Evolutionary conservation across 2,797 vertebrate genomes (phyloP), one percentile per base, ranked within the genome.

Genomic region (Cottoperca gobio): DNA sequence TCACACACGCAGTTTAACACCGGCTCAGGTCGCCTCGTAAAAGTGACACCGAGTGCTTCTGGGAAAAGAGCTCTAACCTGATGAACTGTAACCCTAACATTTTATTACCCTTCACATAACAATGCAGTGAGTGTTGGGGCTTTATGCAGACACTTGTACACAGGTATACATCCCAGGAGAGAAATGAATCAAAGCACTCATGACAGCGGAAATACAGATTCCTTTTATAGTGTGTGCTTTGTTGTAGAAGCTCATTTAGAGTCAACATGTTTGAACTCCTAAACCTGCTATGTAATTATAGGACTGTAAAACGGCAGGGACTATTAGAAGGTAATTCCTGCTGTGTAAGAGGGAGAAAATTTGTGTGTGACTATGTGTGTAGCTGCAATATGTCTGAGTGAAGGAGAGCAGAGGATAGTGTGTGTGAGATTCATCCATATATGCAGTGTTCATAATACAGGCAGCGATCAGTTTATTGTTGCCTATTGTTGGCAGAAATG

Each of bases 251-350:
- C 74, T 80, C 37, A 58, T 75, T 82, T 1, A 2, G 8, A 61
- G 70, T 71, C 70, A 59, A 69, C 39, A 0, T 0, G 9, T 57
- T n/a, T 81, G 72, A 89, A 84, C 78, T 78, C 35, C 50, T 76
- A 78, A 84, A 78, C 79, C 77, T 28, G 46, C 6, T 6, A 35
- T 82, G 39, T 86, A 64, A 85, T 74, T 70, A 75, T 40, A 72
- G 59, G 42, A 65, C 9, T 40, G 59, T 70, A 37, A 76, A 81
- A 13, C 0, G 2, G 19, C 40, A 57, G 46, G 33, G 6, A 72
- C 65, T 5, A 26, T 55, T 24, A 76, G 35, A n/a, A 24, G 39
- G 31, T 43, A 40, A 60, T 24, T 54, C 68, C 63, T 63, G 40
- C 73, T 72, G 43, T 48, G 60, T 19, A 1, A 35, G 49, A 68